Evolutionary conservation across 2,888 invertebrate species (phyloP).

Genomic region (Deilephila porcellus): DNA sequence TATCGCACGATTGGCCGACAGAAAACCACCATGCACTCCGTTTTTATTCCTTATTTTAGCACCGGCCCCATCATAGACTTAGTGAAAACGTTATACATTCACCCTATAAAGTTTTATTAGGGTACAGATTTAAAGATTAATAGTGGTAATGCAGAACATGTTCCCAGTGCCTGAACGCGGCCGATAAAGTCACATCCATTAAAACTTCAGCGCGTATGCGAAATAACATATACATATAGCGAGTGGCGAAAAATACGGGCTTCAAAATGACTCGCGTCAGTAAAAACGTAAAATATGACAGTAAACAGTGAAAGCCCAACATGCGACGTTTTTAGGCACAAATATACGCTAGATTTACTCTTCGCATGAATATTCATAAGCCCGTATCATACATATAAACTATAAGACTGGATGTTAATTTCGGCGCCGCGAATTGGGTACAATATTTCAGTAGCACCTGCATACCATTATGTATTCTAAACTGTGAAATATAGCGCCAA

Average conservation of each 20-base stretch:
- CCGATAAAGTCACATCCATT: slow-evolving; percentile 32
- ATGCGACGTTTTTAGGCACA: slow-evolving; percentile 43
- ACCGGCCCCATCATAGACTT: not conserved
- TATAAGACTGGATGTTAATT: slow-evolving; percentile 36
- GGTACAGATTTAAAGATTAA: slow-evolving; percentile 29
- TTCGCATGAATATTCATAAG: slow-evolving; percentile 49
- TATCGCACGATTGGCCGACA: too few relatives aligned
- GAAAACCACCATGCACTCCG: too few relatives aligned
- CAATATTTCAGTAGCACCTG: slow-evolving; percentile 32
- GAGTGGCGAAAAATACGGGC: slow-evolving; percentile 43
- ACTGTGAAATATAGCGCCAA: not conserved
- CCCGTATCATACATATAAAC: slow-evolving; percentile 46
- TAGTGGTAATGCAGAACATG: not conserved
- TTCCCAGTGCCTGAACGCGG: slow-evolving; percentile 9
- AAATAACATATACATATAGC: slow-evolving; percentile 49
- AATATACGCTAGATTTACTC: slow-evolving; percentile 48
- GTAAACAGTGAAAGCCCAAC: slow-evolving; percentile 54
- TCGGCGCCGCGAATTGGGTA: slow-evolving; percentile 33
- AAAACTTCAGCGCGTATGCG: slow-evolving; percentile 5
- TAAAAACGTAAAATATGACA: slow-evolving; percentile 53
- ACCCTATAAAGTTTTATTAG: not conserved
- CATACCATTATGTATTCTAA: not conserved
- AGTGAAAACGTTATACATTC: not conserved
- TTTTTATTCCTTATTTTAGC: too few relatives aligned
- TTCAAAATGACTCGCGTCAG: slow-evolving; percentile 49